These are phyloP conservation scores for Lasius platythorax DNA, from an alignment of 2,888 invertebrate species.

Conservation along the genomic window DNA sequence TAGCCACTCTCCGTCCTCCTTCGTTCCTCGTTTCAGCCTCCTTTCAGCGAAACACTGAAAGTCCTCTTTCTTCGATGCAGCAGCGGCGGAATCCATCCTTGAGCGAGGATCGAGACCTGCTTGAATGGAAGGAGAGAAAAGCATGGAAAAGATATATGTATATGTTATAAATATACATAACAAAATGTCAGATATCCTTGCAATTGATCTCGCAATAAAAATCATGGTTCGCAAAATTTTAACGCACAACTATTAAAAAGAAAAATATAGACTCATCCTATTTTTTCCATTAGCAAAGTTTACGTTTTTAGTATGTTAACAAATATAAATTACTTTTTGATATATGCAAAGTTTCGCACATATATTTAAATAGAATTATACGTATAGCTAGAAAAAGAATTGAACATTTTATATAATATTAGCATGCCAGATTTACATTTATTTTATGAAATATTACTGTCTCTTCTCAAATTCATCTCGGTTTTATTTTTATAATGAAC, in stretches of 20 bases:
- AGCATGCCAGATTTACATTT: background rate
- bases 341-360: background rate
- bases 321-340: background rate
- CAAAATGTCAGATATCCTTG: slow-evolving; percentile 17
- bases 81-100: slow-evolving; percentile 70
- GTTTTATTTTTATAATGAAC: background rate
- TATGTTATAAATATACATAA: slow-evolving; percentile 28
- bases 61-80: slow-evolving; percentile 72
- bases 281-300: background rate
- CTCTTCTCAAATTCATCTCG: background rate
- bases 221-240: background rate
- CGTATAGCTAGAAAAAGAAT: background rate
- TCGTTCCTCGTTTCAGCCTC: slow-evolving; percentile 63
- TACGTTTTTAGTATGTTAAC: background rate
- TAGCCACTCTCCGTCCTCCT: slow-evolving; percentile 72
- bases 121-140: slow-evolving; percentile 69
- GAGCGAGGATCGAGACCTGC: slow-evolving; percentile 66
- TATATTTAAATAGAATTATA: slow-evolving; percentile 3
- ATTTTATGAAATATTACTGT: background rate
- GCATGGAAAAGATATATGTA: slow-evolving; percentile 41
- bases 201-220: background rate
- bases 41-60: slow-evolving; percentile 71
- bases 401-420: background rate
- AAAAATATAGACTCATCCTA: background rate
- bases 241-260: background rate